Conservation (phyloP, 2,888 invertebrate species). For the Molanna angustata region DNA sequence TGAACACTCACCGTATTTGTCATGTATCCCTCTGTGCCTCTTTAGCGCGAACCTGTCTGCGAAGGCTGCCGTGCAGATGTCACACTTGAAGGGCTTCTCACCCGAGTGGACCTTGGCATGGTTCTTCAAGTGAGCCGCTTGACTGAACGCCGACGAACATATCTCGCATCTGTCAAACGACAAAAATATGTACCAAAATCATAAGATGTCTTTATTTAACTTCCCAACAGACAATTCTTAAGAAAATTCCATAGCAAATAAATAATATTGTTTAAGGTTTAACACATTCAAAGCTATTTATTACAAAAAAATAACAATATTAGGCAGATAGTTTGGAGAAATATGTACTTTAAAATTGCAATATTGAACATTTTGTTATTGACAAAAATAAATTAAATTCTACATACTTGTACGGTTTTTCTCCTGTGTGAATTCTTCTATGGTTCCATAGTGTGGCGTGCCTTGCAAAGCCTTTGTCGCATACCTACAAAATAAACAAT, state of each 20-base stretch:
- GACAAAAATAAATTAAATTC: constrained; percentile 33
- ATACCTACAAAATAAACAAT: constrained; percentile 51
- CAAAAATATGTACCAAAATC: too few species aligned
- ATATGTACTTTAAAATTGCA: too few species aligned
- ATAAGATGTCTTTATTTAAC: too few species aligned
- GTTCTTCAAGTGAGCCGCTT: constrained; percentile 85
- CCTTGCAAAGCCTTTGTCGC: constrained; percentile 84
- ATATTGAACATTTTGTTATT: too few species aligned
- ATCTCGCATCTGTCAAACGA: constrained; percentile 75
- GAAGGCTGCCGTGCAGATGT: constrained; percentile 82
- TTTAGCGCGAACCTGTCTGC: constrained; percentile 85
- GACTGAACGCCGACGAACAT: constrained; percentile 87
- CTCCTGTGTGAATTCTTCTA: constrained; percentile 82
- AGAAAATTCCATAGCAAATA: too few species aligned
- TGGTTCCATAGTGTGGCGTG: constrained; percentile 90
- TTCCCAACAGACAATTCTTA: too few species aligned
- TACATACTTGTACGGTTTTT: constrained; percentile 82
- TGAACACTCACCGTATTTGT: constrained; percentile 77
- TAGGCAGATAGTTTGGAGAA: too few species aligned
- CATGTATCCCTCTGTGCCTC: constrained; percentile 82
- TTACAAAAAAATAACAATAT: too few species aligned
- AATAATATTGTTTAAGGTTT: too few species aligned
- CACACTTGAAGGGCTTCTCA: constrained; percentile 79
- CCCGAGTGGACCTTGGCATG: constrained; percentile 83
- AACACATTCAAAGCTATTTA: too few species aligned